Base-by-base conservation (phyloP, 1,140 invertebrate genomes). In the Drosophila pallidifrons region DNA sequence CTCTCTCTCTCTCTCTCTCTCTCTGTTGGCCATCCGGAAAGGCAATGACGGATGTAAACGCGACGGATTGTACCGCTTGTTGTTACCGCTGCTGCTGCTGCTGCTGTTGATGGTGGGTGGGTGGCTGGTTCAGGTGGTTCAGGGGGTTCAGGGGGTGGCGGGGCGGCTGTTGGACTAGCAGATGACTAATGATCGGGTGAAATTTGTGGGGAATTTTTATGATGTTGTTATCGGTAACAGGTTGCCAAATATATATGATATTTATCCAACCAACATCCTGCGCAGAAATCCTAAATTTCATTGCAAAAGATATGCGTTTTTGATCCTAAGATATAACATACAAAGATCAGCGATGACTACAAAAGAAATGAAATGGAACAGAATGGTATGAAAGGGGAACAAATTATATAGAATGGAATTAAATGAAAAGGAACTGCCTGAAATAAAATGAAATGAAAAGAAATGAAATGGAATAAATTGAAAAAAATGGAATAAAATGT, bases 41-140 rank as follows among this genome's bases (percentile, higher is more conserved):
- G 77, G 67, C 59, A 71, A 79, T 72, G 67, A 79, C 77, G 77
- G 77, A 79, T 79, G 68, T 76, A 41, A 30, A 10, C 30, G 52
- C 52, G 47, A 25, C n/a, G 55, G 61, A 28, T 32, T 43, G 45
- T 35, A 35, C 51, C 51, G 51, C 30, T 30, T 13, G 5, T 3
- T 54, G 51, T 8, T 41, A 10, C 38, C 10, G 46, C n/a, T 63
- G 51, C 13, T 30, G 51, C 30, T 52, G 25, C 10, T 25, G 49
- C 25, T 52, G 4, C 5, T 52, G 49, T n/a, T 64, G 15, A 3
- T 11, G 35, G 59, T 64, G 61, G 13, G 3, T 35, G 51, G 51
- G 68, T 30, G 52, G 67, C 6, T 46, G 49, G 25, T 25, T 13
- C 43, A 1, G 32, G 20, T 32, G 32, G 7, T 51, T 30, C 10